Evolutionary conservation across 2,113 vertebrate genomes (phyloP), one percentile per base, ranked within the genome.

Genomic region (Chascanopsetta lugubris): DNA sequence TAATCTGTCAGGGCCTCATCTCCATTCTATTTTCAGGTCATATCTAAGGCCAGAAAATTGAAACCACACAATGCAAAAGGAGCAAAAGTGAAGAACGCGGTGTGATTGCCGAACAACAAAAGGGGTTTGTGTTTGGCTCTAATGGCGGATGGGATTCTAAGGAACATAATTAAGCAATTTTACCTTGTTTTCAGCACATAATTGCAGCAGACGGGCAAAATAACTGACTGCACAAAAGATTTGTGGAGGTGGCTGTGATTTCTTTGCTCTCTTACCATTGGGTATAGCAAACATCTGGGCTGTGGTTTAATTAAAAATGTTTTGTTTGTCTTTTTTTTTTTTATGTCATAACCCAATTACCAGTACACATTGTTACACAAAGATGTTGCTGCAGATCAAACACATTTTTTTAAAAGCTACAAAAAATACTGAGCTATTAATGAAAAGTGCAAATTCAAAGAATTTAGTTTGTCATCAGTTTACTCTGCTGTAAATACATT

Each of bases 121-220:
- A 65, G 74, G 38, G 26, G 69, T 40, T 75, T 72, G 61, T 73
- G 71, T 79, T 72, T 80, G 62, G 42, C 59, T 69, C 68, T 77
- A 80, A 79, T 75, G 53, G 64, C 13, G 15, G 18, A 18, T 18
- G 17, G 46, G 56, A 62, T 70, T 67, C 57, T 58, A 53, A 56
- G 56, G 62, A 69, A 63, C 50, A 60, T 73, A 84, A 85, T 85
- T 79, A 80, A 67, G 59, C 24, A 59, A 49, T 80, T 87, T 79
- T 81, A 56, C 54, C 51, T 63, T 22, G 18, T 53, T 79, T 72
- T 75, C 59, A 49, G 36, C 45, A 61, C 66, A 67, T 74, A 79
- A 82, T 72, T 75, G 76, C 49, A 13, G 72, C 27, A 38, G 64
- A 56, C 61, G 56, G 48, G 47, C 73, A 76, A 69, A 77, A 77